Evolutionary conservation across 2,888 invertebrate species (phyloP), one percentile per base, ranked within the genome.

Genomic region (Gymnosoma rotundatum): DNA sequence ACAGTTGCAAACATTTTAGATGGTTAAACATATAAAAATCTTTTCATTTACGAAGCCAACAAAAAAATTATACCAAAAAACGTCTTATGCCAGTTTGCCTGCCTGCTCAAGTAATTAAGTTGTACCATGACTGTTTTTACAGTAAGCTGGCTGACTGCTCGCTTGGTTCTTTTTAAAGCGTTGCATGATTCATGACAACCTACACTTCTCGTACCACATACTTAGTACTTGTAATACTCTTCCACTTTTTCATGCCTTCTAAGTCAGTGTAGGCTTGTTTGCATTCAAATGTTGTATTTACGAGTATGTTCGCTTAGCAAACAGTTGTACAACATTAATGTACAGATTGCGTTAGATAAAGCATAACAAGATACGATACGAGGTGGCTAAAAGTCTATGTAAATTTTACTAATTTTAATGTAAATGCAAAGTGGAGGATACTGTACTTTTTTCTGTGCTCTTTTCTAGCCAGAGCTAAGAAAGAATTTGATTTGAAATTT

Each of bases 301-400:
- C 42, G 42, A 42, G 45, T 20, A 5, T 42, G n/a, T 66, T 18
- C 20, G 52, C 52, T 66, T 38, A 63, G 32, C 61, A 52, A 61
- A 69, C 67, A 81, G 48, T 70, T 81, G 63, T 64, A 64, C 48
- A 75, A 70, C 69, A 70, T 76, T 75, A 76, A 76, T 82, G 70
- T 72, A 70, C 64, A 76, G 84, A 84, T 84, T 84, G 84, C 84
- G 81, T 81, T 78, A 74, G 84, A 84, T 84, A 84, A 81, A 63
- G 60, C 64, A 70, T 74, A 81, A 81, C 78, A 54, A 78, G 78
- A 84, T 81, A 25, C 67, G 45, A 56, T 58, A 78, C 45, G 84
- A 84, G 74, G 78, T 84, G 81, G 81, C 84, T 81, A 70, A 84
- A 84, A 84, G 84, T 81, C 81, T 84, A 81, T 81, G 78, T 74